Base-by-base conservation (phyloP, 2,113 vertebrate genomes). In the Coptodon bakossiorum region DNA sequence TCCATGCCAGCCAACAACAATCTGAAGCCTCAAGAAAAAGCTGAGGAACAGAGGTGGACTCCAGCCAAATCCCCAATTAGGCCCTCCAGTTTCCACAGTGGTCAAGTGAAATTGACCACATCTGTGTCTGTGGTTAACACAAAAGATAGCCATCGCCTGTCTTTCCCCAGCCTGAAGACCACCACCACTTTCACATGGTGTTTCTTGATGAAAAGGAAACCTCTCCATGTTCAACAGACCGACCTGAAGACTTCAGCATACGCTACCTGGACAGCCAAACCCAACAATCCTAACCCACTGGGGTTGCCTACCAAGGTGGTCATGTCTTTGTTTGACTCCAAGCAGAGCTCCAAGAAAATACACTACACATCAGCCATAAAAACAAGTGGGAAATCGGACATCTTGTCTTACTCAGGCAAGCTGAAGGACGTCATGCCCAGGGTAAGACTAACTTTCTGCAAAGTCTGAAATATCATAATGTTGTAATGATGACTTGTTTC, bases 121-220 rank as follows among this genome's bases (percentile, higher is more conserved):
- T 95, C 96, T 3, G 88, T 97, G 80, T 95, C 98, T 8, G 88
- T 94, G 1, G 89, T 97, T 29, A 97, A 96, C 36, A 90, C 94
- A 0, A 96, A 96, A 48, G 97, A 98, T 82, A 89, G 95, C 3
- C 98, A 98, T 52, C 97, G 96, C 2, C 86, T 97, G 45, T 97
- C 98, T 3, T 99, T 99, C 87, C 98, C 98, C 52, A 99, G 98
- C 92, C 96, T 99, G 88, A 99, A 99, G 94, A 99, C 98, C 0
- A 92, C 98, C 10, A 99, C 99, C 0, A 98, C 96, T 43, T 98
- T 98, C 80, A 99, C 98, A 0, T 99, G 99, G 99, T 99, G 99
- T 97, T 99, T 97, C 36, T 93, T 99, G 22, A 95, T 97, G 93
- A 98, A 97, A 94, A 97, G 97, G 88, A 99, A 97, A 92, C 96